A percentile compares a stretch with the other conserved stretches of the same genome.
Conservation (phyloP, 2,888 invertebrate genomes). For the Tuta absoluta region DNA sequence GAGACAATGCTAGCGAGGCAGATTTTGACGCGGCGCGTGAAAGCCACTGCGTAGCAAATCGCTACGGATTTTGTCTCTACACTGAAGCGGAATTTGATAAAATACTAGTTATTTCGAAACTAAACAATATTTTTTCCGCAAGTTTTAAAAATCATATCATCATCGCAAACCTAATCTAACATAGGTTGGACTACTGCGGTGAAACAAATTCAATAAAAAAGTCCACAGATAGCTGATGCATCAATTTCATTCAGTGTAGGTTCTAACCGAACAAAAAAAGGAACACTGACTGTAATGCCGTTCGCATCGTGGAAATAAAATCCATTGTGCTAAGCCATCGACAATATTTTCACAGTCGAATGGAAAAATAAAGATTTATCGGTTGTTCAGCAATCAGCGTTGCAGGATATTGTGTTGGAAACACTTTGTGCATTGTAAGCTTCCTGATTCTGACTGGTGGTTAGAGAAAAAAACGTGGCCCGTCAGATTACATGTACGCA, state of each 20-base stretch:
- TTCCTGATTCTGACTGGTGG: background rate
- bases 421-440: background rate
- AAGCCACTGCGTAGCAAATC: too few relatives aligned
- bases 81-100: too few relatives aligned
- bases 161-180: constrained; percentile 12
- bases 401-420: constrained; percentile 17
- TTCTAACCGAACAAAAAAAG: constrained; percentile 42
- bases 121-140: too few relatives aligned
- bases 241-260: constrained; percentile 47
- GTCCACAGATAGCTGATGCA: constrained; percentile 39
- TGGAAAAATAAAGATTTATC: constrained; percentile 51
- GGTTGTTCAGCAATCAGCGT: constrained; percentile 35
- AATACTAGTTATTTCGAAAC: too few relatives aligned
- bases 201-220: constrained; percentile 46
- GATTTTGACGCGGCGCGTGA: too few relatives aligned
- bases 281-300: constrained; percentile 36
- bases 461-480: background rate
- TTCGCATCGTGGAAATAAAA: constrained; percentile 47
- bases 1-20: too few relatives aligned
- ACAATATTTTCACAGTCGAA: constrained; percentile 52
- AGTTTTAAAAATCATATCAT: too few relatives aligned
- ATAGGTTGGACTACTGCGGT: constrained; percentile 30
- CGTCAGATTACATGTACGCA: too few relatives aligned
- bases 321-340: constrained; percentile 50
- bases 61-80: too few relatives aligned